Conservation (phyloP, 2,888 invertebrate genomes). For the Euphydryas editha region DNA sequence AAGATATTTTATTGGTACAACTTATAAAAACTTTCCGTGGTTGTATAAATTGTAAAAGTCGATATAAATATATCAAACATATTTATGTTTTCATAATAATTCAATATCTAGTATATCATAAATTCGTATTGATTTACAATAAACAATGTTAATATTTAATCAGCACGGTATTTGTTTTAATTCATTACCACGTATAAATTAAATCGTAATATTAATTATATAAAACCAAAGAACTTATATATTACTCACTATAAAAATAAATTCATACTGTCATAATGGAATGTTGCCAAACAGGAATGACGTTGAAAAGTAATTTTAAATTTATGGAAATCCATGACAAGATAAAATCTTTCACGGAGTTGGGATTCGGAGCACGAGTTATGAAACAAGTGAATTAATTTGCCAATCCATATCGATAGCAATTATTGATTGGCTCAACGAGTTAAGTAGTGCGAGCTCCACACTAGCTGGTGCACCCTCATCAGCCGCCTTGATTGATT, state of each 20-base stretch:
- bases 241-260: constrained; percentile 42
- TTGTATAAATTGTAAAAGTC: background rate
- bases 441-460: constrained; percentile 61
- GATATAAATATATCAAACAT: background rate
- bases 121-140: background rate
- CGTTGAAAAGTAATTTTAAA: constrained; percentile 66
- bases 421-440: constrained; percentile 58
- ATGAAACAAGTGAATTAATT: constrained; percentile 60
- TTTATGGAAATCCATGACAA: constrained; percentile 71
- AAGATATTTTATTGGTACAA: too few relatives aligned
- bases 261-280: constrained; percentile 55
- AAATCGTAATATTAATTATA: constrained; percentile 14
- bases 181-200: constrained; percentile 23
- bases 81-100: background rate
- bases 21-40: background rate
- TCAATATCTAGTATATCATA: background rate
- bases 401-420: constrained; percentile 55
- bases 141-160: constrained; percentile 4
- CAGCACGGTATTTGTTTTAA: background rate
- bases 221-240: constrained; percentile 23
- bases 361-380: constrained; percentile 57
- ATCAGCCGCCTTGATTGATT: constrained; percentile 75
- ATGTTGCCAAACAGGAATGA: constrained; percentile 63
- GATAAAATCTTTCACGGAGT: constrained; percentile 68
- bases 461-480: constrained; percentile 64